Percentiles rank a stretch among this genome's conserved stretches.
These are phyloP conservation scores for Nysson spinosus DNA, from an alignment of 2,888 invertebrate species.

Conservation along the genomic window DNA sequence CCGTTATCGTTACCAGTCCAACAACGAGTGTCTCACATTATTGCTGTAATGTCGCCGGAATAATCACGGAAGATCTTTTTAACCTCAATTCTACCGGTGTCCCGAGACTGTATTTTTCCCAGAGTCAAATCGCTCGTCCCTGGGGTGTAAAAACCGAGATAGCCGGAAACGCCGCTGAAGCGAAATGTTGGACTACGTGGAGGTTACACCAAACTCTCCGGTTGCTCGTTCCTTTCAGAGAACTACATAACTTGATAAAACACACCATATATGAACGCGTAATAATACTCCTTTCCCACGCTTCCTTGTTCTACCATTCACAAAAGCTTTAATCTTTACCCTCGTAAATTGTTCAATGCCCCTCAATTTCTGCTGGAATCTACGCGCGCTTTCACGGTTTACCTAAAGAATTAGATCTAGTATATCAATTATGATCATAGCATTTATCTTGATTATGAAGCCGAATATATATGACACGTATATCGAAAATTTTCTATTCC, in stretches of 20 bases:
- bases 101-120: conserved; percentile 55
- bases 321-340: conserved; percentile 26
- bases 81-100: conserved; percentile 18
- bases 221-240: conserved; percentile 32
- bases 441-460: too few relatives aligned
- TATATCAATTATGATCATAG: too few relatives aligned
- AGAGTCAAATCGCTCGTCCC: conserved; percentile 55
- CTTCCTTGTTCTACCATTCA: conserved; percentile 7
- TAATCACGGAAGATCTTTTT: conserved; percentile 30
- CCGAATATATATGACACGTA: too few relatives aligned
- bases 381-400: too few relatives aligned
- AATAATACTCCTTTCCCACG: too few relatives aligned
- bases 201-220: conserved; percentile 28
- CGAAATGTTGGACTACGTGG: conserved; percentile 33
- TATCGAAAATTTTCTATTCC: too few relatives aligned
- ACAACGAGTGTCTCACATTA: too few relatives aligned
- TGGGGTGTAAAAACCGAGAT: conserved; percentile 39
- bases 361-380: too few relatives aligned
- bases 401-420: too few relatives aligned
- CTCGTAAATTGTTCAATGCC: conserved; percentile 28
- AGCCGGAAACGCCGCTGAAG: conserved; percentile 28
- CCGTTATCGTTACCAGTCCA: too few relatives aligned
- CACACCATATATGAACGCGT: conserved; percentile 24
- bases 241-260: conserved; percentile 44
- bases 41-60: background rate